Conservation (phyloP, 2,888 invertebrate species). For the Bombylius major region DNA sequence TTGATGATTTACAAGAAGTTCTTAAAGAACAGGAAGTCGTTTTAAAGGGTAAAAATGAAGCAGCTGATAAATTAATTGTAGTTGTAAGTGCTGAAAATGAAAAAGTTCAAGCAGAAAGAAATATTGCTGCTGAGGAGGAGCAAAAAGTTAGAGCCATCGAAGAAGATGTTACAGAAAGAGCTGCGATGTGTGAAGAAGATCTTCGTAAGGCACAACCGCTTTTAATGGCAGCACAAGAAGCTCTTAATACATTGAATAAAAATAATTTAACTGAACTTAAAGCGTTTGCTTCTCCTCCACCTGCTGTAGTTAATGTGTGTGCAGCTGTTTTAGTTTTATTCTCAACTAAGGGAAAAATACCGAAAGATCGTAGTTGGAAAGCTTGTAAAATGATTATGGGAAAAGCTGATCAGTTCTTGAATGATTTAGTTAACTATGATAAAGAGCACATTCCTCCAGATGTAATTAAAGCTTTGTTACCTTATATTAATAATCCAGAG, state of each 20-base stretch:
- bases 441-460: constrained; percentile 88
- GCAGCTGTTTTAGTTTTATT: constrained; percentile 83
- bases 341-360: constrained; percentile 67
- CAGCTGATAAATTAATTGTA: constrained; percentile 75
- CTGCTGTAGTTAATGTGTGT: constrained; percentile 74
- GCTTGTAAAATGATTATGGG: constrained; percentile 82
- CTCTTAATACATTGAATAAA: constrained; percentile 85
- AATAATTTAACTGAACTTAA: constrained; percentile 88
- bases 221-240: constrained; percentile 75
- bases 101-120: constrained; percentile 79
- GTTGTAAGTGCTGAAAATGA: constrained; percentile 82
- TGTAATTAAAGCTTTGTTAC: constrained; percentile 63
- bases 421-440: constrained; percentile 72
- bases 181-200: constrained; percentile 78
- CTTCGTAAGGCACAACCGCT: constrained; percentile 87
- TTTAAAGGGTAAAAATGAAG: constrained; percentile 75
- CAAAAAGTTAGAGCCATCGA: constrained; percentile 81
- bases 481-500: constrained; percentile 49
- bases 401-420: constrained; percentile 76
- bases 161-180: constrained; percentile 73
- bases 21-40: constrained; percentile 64
- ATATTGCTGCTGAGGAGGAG: constrained; percentile 71
- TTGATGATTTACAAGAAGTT: constrained; percentile 66
- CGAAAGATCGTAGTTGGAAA: constrained; percentile 89
- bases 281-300: constrained; percentile 84